phyloP scores from a whole-genome alignment of 2,888 invertebrate species.

The Bhutanitis thaidina region DNA sequence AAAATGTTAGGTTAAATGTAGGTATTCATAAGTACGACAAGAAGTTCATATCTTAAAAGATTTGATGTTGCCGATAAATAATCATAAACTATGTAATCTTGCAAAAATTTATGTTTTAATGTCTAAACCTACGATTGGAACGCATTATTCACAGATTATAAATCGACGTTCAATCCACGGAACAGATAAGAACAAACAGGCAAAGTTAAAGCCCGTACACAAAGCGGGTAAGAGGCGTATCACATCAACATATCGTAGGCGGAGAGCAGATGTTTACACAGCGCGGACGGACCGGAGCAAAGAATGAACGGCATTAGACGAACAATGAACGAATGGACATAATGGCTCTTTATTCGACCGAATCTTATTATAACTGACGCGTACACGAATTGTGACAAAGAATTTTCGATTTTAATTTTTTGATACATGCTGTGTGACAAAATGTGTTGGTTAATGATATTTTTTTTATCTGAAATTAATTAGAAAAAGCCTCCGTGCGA shows the following conservation, averaged over 20 bases:
- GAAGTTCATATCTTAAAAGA: no score
- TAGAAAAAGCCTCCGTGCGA: no score
- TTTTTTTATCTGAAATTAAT: no score
- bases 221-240: slow-evolving; percentile 25
- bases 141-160: slow-evolving; percentile 24
- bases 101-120: no score
- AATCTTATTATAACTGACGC: slow-evolving; percentile 65
- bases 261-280: slow-evolving; percentile 65
- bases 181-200: slow-evolving; percentile 30
- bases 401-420: slow-evolving; percentile 7
- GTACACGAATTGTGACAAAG: slow-evolving; percentile 30
- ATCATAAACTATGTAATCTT: no score
- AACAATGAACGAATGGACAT: slow-evolving; percentile 51
- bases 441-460: no score
- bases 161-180: slow-evolving; percentile 27
- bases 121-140: not conserved
- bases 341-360: slow-evolving; percentile 52
- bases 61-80: no score
- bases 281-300: slow-evolving; percentile 25
- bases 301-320: slow-evolving; percentile 53
- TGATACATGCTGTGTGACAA: slow-evolving; percentile 8
- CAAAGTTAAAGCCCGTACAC: slow-evolving; percentile 17
- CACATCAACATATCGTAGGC: slow-evolving; percentile 35
- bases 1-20: no score
- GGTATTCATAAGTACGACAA: no score